A percentile compares a stretch with the other conserved stretches of the same genome.
Evolutionary conservation across 2,888 invertebrate genomes (phyloP).

Genomic region (Digitonthophagus gazella): DNA sequence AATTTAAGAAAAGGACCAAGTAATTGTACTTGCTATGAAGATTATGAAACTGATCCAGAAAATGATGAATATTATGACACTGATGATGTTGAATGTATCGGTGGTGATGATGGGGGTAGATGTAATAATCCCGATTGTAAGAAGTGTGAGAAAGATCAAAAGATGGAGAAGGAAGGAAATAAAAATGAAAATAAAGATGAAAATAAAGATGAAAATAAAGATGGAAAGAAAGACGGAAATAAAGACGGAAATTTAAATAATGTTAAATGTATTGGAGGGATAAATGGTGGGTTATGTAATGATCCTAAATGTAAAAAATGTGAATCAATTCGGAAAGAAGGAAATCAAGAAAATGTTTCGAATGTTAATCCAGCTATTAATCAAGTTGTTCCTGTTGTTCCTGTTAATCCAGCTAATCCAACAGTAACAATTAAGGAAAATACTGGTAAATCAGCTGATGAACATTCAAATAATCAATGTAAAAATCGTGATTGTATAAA

Average conservation of each 20-base stretch:
- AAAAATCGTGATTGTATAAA: too few species aligned
- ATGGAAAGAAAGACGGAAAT: too few species aligned
- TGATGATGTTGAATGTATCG: not conserved
- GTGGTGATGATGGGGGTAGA: not conserved
- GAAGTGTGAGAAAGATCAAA: not conserved
- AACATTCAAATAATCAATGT: too few species aligned
- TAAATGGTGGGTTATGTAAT: too few species aligned
- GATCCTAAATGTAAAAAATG: not conserved
- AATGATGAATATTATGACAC: not conserved
- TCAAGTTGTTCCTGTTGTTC: too few species aligned
- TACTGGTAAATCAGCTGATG: too few species aligned
- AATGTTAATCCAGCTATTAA: too few species aligned
- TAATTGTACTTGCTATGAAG: conserved; percentile 15
- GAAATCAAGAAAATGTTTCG: not conserved
- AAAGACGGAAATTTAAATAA: not conserved
- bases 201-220: too few species aligned
- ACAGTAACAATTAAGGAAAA: too few species aligned
- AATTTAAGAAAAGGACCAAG: conserved; percentile 1
- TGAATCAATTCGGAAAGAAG: not conserved
- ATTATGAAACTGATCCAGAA: not conserved
- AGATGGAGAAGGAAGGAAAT: not conserved
- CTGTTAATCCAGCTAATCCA: too few species aligned
- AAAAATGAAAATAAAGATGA: too few species aligned
- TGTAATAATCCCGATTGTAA: not conserved
- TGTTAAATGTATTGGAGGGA: not conserved